Evolutionary conservation across 2,797 vertebrate genomes (phyloP), one percentile per base, ranked within the genome.

Genomic region (Myripristis jacobus): DNA sequence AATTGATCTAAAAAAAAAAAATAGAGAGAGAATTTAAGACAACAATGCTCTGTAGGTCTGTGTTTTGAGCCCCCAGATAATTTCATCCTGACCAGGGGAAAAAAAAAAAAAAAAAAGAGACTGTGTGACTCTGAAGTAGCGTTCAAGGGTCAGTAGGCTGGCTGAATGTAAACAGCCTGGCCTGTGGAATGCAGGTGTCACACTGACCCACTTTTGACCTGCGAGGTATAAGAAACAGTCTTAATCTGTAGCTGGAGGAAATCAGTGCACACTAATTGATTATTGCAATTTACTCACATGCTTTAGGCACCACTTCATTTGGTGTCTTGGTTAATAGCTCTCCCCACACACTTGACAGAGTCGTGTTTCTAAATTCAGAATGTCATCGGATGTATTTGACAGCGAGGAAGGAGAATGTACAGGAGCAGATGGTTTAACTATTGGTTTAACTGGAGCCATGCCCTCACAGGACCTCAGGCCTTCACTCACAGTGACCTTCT

Each of bases 121-220:
- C 8, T 47, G 58, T 3, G 1, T 2, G 1, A 25, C 63, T 66
- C 41, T 36, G 57, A 61, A 70, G 11, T 16, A 71, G 31, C 25
- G 78, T 80, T 79, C 79, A 82, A 84, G 57, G 85, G 77, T 89
- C 87, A 84, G 64, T 43, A 56, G 58, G 51, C 53, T 47, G 67
- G 57, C 66, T 68, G 67, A 84, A 77, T 53, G 77, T 83, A 83
- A 87, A 87, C 79, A 79, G 71, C 36, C 62, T 16, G 46, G 53
- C 34, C 63, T 83, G 52, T 72, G 80, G 85, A 87, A 87, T 80
- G 80, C 53, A 55, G 80, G 69, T 77, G 80, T 86, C 75, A 81
- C 53, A 87, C 79, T 89, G 86, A 82, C 89, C 91, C 76, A 88
- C 60, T 80, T 85, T 68, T 82, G 84, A 89, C 81, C 84, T 70